phyloP scores from a whole-genome alignment of 2,797 vertebrate genomes.

The Buceros bicornis region DNA sequence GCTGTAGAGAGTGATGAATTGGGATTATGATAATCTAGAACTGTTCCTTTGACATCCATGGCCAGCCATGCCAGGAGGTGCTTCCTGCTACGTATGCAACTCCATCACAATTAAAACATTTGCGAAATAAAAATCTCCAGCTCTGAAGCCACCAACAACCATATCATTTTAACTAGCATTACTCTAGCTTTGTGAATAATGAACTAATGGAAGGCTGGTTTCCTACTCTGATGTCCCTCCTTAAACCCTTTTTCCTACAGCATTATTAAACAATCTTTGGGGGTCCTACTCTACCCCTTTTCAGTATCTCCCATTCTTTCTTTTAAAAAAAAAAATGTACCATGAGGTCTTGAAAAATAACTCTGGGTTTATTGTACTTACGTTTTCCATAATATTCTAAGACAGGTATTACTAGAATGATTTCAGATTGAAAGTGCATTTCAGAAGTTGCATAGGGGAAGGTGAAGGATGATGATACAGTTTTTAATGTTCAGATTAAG shows the following conservation, averaged over 20 bases:
- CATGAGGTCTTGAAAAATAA: background rate
- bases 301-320: background rate
- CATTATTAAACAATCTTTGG: background rate
- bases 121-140: background rate
- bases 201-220: background rate
- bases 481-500: background rate
- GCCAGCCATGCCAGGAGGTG: background rate
- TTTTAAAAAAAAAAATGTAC: background rate
- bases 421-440: background rate
- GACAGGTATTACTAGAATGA: background rate
- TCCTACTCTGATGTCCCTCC: background rate
- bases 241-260: background rate
- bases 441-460: background rate
- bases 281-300: background rate
- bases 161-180: fast-evolving
- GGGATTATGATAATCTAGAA: background rate
- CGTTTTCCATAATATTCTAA: background rate
- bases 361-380: background rate
- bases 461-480: fast-evolving
- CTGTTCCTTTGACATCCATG: background rate
- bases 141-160: background rate
- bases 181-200: background rate
- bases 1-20: background rate
- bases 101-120: background rate
- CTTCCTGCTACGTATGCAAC: background rate